Conservation (phyloP, 2,888 invertebrate species). For the Arctia plantaginis region DNA sequence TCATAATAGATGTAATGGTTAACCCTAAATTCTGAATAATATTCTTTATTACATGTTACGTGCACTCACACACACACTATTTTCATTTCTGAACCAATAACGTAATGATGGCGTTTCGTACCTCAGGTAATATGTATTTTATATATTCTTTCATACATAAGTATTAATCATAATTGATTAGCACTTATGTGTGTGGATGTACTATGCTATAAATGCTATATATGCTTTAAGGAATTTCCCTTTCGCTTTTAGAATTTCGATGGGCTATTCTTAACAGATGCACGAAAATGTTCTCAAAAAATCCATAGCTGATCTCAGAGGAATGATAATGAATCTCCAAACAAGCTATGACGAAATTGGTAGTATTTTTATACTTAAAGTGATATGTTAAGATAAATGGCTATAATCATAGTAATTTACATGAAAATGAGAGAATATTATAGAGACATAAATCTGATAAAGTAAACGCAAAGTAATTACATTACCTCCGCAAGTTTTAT, state of each 20-base stretch:
- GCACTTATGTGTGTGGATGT: too few species aligned
- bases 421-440: neutral
- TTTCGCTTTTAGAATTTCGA: neutral
- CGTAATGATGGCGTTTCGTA: conserved; percentile 3
- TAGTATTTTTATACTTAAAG: neutral
- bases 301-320: neutral
- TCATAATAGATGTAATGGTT: conserved; percentile 40
- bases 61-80: conserved; percentile 43
- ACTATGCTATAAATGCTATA: too few species aligned
- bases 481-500: conserved; percentile 7
- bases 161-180: too few species aligned
- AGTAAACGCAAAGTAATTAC: conserved; percentile 7
- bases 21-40: conserved; percentile 37
- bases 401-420: neutral
- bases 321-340: neutral
- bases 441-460: neutral
- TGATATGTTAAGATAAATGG: neutral
- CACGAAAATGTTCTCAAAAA: neutral
- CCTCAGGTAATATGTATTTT: neutral
- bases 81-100: conserved; percentile 12
- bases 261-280: neutral
- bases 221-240: neutral
- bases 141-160: neutral
- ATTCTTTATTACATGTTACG: conserved; percentile 46
- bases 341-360: neutral